These are phyloP conservation scores for Drosophila punjabiensis DNA, from an alignment of 1,140 invertebrate species.

Conservation along the genomic window DNA sequence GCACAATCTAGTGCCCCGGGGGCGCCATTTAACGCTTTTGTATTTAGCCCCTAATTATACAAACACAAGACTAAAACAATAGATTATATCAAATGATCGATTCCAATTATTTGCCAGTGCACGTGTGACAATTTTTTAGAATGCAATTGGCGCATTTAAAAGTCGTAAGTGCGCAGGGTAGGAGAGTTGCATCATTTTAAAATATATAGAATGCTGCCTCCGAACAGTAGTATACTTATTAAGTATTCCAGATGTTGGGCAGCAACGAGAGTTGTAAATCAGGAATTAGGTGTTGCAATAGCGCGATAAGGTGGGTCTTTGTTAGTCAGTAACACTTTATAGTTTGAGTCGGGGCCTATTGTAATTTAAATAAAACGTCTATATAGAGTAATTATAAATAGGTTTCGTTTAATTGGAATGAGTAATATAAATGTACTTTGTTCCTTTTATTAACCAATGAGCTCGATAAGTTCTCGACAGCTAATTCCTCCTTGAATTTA, in stretches of 20 bases:
- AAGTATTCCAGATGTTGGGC: constrained; percentile 31
- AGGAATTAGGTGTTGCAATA: constrained; percentile 1
- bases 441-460: background rate
- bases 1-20: constrained; percentile 38
- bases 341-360: background rate
- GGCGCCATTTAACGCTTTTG: constrained; percentile 55
- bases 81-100: constrained; percentile 30
- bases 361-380: background rate
- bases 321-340: background rate
- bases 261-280: constrained; percentile 24
- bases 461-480: too few relatives aligned
- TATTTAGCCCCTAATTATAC: constrained; percentile 19
- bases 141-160: constrained; percentile 49
- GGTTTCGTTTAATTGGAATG: background rate
- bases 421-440: too few relatives aligned
- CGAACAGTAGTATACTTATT: constrained; percentile 14
- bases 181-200: constrained; percentile 32
- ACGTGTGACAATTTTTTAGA: constrained; percentile 50
- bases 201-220: constrained; percentile 12
- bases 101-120: constrained; percentile 44
- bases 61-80: constrained; percentile 26
- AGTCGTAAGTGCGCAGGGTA: too few relatives aligned
- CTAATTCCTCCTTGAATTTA: background rate
- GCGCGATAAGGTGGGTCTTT: background rate
- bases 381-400: background rate